Conservation (phyloP, 92 coral and sea anemone species). For the Zoanthus sansibaricus region DNA sequence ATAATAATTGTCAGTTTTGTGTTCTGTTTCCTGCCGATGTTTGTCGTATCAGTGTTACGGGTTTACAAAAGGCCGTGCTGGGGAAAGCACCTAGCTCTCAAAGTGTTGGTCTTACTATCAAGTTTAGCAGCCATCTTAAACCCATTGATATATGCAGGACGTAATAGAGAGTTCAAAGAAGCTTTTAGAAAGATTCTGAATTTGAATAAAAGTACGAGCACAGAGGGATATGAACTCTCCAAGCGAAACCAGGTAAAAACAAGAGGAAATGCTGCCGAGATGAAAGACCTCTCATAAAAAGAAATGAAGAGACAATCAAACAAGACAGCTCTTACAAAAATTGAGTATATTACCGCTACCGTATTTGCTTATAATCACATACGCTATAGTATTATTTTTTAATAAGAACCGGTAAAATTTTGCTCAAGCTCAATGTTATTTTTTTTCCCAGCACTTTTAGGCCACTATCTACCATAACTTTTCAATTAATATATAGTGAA, state of each 20-base stretch:
- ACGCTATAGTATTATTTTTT: too few relatives aligned
- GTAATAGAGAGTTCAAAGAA: neutral
- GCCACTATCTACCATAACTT: too few relatives aligned
- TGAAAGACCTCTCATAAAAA: too few relatives aligned
- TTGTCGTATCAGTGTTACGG: neutral
- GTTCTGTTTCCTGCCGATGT: slow-evolving; percentile 26
- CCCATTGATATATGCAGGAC: slow-evolving; percentile 30
- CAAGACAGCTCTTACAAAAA: too few relatives aligned
- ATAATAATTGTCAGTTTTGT: slow-evolving; percentile 24
- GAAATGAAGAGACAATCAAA: too few relatives aligned
- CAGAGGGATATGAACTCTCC: neutral
- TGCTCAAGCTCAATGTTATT: too few relatives aligned
- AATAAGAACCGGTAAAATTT: too few relatives aligned
- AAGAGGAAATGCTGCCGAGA: neutral
- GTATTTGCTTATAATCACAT: too few relatives aligned
- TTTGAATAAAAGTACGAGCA: neutral
- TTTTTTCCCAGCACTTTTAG: too few relatives aligned
- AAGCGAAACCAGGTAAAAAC: neutral
- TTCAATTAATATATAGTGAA: too few relatives aligned
- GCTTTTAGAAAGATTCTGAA: slow-evolving; percentile 35
- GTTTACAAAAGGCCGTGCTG: slow-evolving; percentile 15
- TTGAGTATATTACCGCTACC: too few relatives aligned
- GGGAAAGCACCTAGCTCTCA: neutral
- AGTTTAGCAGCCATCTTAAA: slow-evolving; percentile 16
- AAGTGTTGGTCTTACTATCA: neutral